A percentile compares a stretch with the other conserved stretches of the same genome.
Evolutionary conservation across 92 coral and sea anemone species (phyloP).

Genomic region (Actinostola sp.): DNA sequence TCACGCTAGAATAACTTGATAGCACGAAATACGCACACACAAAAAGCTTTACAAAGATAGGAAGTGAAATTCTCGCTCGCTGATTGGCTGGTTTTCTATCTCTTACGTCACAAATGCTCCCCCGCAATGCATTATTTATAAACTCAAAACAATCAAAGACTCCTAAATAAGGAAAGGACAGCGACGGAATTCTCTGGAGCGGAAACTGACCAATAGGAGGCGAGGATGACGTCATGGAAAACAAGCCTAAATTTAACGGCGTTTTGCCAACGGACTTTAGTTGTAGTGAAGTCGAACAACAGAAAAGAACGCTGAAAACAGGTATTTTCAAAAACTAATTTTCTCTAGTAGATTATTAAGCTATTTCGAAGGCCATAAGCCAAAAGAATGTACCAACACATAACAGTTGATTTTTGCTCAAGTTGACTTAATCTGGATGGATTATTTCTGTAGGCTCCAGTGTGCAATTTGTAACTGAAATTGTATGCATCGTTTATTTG

Average conservation of each 20-base stretch:
- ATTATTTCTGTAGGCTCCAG: too few species aligned
- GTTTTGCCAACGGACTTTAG: neutral
- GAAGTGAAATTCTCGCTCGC: neutral
- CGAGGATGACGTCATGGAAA: neutral
- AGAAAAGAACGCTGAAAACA: neutral
- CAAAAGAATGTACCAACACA: too few species aligned
- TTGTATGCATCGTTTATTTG: too few species aligned
- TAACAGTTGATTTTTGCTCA: too few species aligned
- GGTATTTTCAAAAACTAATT: too few species aligned
- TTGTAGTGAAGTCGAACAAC: neutral
- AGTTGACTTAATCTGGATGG: too few species aligned
- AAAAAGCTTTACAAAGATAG: too few species aligned
- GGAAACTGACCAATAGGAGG: slow-evolving; percentile 22
- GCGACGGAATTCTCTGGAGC: slow-evolving; percentile 25
- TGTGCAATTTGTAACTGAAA: too few species aligned
- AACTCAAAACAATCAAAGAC: neutral
- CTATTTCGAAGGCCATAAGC: too few species aligned
- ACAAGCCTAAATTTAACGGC: neutral
- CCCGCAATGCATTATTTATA: slow-evolving; percentile 18
- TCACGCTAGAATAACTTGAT: too few species aligned
- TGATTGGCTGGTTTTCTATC: neutral
- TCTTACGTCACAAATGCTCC: neutral
- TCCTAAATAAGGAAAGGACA: neutral
- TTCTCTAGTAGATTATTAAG: too few species aligned
- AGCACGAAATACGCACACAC: too few species aligned